phyloP scores from a whole-genome alignment of 1,140 invertebrate genomes.

The Asbolus verrucosus region DNA sequence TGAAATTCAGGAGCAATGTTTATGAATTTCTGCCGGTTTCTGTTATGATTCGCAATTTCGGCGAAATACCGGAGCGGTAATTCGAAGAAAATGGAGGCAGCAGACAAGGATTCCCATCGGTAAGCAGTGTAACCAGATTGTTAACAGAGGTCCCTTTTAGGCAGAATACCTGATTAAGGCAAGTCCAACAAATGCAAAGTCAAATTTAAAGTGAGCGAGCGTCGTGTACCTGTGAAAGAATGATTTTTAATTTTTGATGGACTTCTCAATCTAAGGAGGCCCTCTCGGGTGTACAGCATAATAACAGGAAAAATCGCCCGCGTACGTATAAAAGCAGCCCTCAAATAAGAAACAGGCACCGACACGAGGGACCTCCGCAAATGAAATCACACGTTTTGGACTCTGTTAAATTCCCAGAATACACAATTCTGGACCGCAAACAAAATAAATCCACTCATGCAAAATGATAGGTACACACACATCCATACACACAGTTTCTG shows the following conservation, averaged over 20 bases:
- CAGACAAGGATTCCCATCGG: too few species aligned
- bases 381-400: constrained; percentile 57
- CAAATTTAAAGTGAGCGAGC: constrained; percentile 25
- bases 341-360: constrained; percentile 50
- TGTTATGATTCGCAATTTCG: too few species aligned
- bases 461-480: constrained; percentile 56
- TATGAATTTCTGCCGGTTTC: too few species aligned
- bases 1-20: too few species aligned
- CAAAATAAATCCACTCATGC: constrained; percentile 61
- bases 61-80: too few species aligned
- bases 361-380: constrained; percentile 52
- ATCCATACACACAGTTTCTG: constrained; percentile 44
- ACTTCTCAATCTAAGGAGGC: constrained; percentile 23
- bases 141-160: constrained; percentile 1
- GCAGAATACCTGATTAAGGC: constrained; percentile 15
- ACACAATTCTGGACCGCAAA: constrained; percentile 52
- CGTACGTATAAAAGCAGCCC: constrained; percentile 17
- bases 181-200: constrained; percentile 30
- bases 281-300: constrained; percentile 35
- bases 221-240: constrained; percentile 25
- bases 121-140: background rate
- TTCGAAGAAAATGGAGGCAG: too few species aligned
- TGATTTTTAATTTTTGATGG: constrained; percentile 36
- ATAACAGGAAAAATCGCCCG: constrained; percentile 44
- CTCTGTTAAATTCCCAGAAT: constrained; percentile 31